Percentiles rank a stretch among this genome's conserved stretches.
Evolutionary conservation across 2,797 vertebrate species (phyloP).

Genomic region (Alectoris magna): DNA sequence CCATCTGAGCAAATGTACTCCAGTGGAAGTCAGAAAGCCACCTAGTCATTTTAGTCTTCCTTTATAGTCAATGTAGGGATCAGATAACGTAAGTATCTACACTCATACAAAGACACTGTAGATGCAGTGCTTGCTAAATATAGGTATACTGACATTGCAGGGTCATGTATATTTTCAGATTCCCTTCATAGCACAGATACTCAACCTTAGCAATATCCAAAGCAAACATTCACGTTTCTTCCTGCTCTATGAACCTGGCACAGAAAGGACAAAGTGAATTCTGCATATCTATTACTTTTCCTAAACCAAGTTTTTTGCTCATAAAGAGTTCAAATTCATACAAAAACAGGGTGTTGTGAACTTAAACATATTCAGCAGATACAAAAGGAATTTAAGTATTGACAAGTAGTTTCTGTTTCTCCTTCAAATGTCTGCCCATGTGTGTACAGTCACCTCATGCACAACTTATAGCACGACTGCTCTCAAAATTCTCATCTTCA

Average conservation of each 20-base stretch:
- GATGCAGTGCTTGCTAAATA: not conserved
- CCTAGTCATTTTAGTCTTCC: not conserved
- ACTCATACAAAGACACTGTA: not conserved
- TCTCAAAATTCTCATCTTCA: not conserved
- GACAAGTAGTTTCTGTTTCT: not conserved
- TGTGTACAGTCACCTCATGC: not conserved
- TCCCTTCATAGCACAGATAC: not conserved
- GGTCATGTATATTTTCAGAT: not conserved
- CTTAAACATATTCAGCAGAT: not conserved
- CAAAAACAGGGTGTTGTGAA: not conserved
- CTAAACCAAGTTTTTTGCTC: not conserved
- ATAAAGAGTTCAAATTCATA: not conserved
- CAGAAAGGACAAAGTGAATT: not conserved
- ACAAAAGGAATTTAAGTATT: not conserved
- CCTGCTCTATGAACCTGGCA: not conserved
- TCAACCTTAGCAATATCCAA: not conserved
- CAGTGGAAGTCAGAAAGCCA: not conserved
- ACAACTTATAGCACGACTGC: not conserved
- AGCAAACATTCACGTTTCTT: not conserved
- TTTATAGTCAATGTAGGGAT: not conserved
- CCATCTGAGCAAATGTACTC: not conserved
- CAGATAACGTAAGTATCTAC: not conserved
- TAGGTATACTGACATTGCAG: not conserved
- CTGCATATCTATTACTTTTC: not conserved
- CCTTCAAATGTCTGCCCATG: not conserved